A percentile compares a stretch with the other conserved stretches of the same genome.
These are phyloP conservation scores for Toxostoma redivivum DNA, from an alignment of 2,113 vertebrate genomes.

Conservation along the genomic window DNA sequence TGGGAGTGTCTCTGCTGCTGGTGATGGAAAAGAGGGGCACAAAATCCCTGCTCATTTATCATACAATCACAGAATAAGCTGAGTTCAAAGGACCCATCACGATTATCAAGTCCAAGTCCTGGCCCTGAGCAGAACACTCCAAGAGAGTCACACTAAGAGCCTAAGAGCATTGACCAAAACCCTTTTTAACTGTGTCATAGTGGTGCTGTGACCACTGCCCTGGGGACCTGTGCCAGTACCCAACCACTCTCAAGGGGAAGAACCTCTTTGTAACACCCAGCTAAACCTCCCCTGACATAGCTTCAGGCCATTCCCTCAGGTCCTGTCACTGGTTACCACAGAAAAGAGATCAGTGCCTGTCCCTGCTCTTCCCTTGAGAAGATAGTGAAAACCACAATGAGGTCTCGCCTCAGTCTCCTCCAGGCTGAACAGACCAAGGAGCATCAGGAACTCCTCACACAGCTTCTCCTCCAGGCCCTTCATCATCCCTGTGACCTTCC, in stretches of 20 bases:
- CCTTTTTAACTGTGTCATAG: background rate
- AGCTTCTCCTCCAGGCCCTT: background rate
- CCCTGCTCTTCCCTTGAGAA: background rate
- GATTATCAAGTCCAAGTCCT: background rate
- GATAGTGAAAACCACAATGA: background rate
- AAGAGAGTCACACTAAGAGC: background rate
- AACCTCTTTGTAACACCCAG: background rate
- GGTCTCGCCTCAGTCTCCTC: fast-evolving
- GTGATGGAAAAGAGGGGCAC: background rate
- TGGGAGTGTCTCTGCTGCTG: background rate
- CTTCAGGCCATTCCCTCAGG: background rate
- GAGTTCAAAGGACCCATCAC: background rate
- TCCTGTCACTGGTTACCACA: background rate
- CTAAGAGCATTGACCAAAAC: background rate
- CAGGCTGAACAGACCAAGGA: background rate
- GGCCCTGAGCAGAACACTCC: background rate
- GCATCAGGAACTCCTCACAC: fast-evolving
- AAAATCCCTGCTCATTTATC: background rate
- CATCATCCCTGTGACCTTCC: background rate
- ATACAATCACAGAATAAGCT: background rate
- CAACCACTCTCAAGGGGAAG: fast-evolving
- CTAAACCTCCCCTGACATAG: background rate
- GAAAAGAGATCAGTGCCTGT: background rate
- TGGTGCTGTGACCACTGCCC: background rate
- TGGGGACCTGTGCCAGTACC: background rate